Base-by-base conservation (phyloP, 2,888 invertebrate species). In the Gymnosoma rotundatum region DNA sequence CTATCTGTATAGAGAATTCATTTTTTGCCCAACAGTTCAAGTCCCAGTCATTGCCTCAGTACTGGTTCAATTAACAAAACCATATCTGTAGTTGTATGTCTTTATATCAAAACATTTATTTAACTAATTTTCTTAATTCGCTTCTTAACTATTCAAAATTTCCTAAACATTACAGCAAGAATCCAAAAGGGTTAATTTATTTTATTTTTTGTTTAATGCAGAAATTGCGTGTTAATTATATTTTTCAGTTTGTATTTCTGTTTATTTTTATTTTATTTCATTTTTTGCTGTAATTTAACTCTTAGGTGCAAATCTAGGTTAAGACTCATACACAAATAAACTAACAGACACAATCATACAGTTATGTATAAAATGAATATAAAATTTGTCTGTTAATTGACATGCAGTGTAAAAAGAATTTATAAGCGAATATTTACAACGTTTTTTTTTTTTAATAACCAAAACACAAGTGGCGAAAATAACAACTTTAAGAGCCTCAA, bases 241-340 rank as follows among this genome's bases (percentile, higher is more conserved):
- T 76, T 63, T 18, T 69, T 61, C 0, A 18, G 3, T 21, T 66
- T 72, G 14, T 66, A 52, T 61, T 61, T 72, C 20, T 54, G 61
- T 61, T 54, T 70, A 10, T 67, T n/a, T 48, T 48, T 56, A 50
- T 60, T 60, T 73, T 70, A 61, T 54, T 82, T 63, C 42, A 58
- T 42, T 72, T 82, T 74, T 52, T 75, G 67, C 54, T 74, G 80
- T 78, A 81, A 81, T 81, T 81, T 21, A 75, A 74, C 69, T 84
- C 78, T 66, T 54, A 81, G 81, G 81, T 81, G 72, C 60, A 78
- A 81, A 86, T 83, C 83, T 86, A 86, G 86, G 83, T 86, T 86
- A 86, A 86, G 72, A 83, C 78, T 83, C 75, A 83, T 45, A 78
- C 75, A 52, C n/a, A 67, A 45, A 67, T 32, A 18, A 12, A 67